Base-by-base conservation (phyloP, 2,888 invertebrate species). In the Tolmerus cingulatus region DNA sequence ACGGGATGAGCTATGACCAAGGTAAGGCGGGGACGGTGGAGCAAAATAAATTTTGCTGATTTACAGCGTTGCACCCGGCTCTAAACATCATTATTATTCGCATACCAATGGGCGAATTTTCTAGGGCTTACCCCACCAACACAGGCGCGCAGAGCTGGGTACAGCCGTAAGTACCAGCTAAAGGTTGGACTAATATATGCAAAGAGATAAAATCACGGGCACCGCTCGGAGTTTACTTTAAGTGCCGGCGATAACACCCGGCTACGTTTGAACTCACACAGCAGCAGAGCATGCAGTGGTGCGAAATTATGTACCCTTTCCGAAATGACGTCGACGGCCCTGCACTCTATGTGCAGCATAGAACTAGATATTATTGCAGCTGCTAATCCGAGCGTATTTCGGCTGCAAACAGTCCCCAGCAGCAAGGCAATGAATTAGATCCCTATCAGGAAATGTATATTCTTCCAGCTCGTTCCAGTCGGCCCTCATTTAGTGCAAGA, bases 81-180 rank as follows among this genome's bases (percentile, higher is more conserved):
- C 87, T 87, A 87, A 88, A 88, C 88, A 88, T 88, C 88, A 88
- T 88, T 87, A 87, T 87, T 88, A 88, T 87, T 88, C 87, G 88
- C 88, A 88, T 88, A 87, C 84, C 79, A 88, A 86, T 84, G 82
- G 55, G 81, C 19, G 30, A 27, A 51, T 27, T 81, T 51, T 84
- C 19, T 40, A 19, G 16, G 82, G 66, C n/a, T 66, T 57, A 23
- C 9, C 4, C 34, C 19, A 37, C 82, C 27, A 46, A 27, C 23
- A 66, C 46, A 82, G 40, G 23, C 9, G 30, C 34, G 81, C 30
- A 9, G 57, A 37, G 27, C 76, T 23, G 7, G 16, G 30, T 30
- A 66, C 74, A 84, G 30, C 46, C 66, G 43, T 77, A 87, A 74
- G 19, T 74, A n/a, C 51, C 43, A 34, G 77, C 84, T 76, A 16